phyloP scores from a whole-genome alignment of 2,113 vertebrate species.

The Bettongia penicillata region DNA sequence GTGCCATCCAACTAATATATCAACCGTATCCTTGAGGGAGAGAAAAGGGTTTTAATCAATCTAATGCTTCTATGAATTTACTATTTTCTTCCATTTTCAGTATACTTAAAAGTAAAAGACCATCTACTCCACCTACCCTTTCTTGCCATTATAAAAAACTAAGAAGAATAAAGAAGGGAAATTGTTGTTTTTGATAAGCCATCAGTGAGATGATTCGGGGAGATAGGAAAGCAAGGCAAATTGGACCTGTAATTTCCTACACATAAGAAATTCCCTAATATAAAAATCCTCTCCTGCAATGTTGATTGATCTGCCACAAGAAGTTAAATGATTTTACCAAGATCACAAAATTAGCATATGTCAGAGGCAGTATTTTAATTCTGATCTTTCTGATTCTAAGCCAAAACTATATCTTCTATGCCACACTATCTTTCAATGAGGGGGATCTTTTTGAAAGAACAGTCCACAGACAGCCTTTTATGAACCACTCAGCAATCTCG shows the following conservation, averaged over 20 bases:
- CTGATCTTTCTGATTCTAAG: background rate
- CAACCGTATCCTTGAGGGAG: slow-evolving; percentile 93
- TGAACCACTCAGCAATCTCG: slow-evolving; percentile 12
- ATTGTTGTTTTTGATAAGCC: background rate
- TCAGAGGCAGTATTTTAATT: background rate
- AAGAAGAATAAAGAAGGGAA: background rate
- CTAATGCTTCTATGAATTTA: slow-evolving; percentile 11
- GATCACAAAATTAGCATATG: background rate
- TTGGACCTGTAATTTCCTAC: background rate
- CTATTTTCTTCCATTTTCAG: background rate
- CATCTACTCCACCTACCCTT: background rate
- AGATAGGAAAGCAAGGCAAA: background rate
- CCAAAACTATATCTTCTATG: background rate
- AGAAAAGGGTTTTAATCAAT: slow-evolving; percentile 43
- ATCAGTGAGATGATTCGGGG: background rate
- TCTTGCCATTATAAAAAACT: slow-evolving; percentile 40
- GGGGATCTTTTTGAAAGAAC: background rate
- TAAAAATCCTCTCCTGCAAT: background rate
- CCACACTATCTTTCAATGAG: background rate
- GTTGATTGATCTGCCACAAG: background rate
- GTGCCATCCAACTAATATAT: slow-evolving; percentile 99
- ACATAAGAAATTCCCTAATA: background rate
- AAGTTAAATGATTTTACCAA: background rate
- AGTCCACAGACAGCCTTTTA: background rate
- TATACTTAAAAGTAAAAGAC: slow-evolving; percentile 22